Evolutionary conservation across 2,888 invertebrate genomes (phyloP).

Genomic region (Sipunculus nudus): DNA sequence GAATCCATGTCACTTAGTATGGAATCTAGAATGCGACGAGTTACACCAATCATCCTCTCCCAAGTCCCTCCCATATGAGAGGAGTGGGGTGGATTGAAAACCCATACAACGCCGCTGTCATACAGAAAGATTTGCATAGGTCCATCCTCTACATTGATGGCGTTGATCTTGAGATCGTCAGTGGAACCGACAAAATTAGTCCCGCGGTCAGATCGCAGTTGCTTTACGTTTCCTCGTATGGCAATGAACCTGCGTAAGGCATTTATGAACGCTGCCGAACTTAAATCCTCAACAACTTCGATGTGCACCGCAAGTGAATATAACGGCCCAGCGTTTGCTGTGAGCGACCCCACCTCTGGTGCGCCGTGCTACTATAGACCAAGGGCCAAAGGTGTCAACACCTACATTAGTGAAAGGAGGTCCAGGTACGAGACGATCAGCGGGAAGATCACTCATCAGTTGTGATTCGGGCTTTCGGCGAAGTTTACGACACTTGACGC

Average conservation of each 20-base stretch:
- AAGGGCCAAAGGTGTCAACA: neutral
- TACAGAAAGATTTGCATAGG: neutral
- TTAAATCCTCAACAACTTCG: neutral
- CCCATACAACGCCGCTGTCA: neutral
- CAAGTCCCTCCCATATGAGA: conserved; percentile 2
- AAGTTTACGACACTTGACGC: too few species aligned
- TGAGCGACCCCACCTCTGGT: neutral
- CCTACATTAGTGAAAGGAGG: neutral
- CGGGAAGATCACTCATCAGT: neutral
- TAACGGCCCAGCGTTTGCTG: neutral
- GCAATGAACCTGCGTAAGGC: conserved; percentile 5
- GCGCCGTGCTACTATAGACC: neutral
- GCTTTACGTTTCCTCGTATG: neutral
- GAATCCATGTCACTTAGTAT: neutral
- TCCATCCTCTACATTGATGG: too few species aligned
- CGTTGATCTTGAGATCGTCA: neutral
- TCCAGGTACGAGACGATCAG: neutral
- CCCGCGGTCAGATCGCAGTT: conserved; percentile 4
- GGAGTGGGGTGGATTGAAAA: conserved; percentile 3
- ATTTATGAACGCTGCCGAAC: conserved; percentile 1
- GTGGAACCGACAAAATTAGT: neutral
- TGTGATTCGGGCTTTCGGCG: too few species aligned
- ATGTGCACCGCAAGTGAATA: conserved; percentile 5
- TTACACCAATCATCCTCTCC: neutral
- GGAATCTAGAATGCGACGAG: neutral